Evolutionary conservation across 1,140 invertebrate genomes (phyloP).

Genomic region (Lasioglossum albipes): DNA sequence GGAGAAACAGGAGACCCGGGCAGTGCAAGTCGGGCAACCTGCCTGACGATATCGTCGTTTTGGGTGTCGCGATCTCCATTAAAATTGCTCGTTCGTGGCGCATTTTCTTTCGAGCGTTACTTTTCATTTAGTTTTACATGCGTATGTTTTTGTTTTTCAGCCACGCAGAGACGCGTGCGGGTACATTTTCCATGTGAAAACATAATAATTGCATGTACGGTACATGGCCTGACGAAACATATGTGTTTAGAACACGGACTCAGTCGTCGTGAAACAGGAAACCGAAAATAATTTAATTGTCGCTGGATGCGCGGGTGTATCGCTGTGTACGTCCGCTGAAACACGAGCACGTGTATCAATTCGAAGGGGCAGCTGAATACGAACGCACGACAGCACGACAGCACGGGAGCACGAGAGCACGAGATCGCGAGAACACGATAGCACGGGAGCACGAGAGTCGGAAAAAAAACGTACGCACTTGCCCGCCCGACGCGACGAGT

Average conservation of each 20-base stretch:
- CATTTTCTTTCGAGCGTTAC: conserved; percentile 8
- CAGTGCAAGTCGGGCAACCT: conserved; percentile 79
- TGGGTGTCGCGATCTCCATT: conserved; percentile 32
- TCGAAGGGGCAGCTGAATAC: conserved; percentile 14
- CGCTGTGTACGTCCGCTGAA: conserved; percentile 11
- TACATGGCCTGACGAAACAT: background rate
- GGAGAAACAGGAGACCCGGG: conserved; percentile 77
- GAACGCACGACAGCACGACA: conserved; percentile 34
- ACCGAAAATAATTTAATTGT: too few relatives aligned
- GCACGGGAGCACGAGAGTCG: conserved; percentile 27
- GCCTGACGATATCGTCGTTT: conserved; percentile 74
- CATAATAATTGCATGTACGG: background rate
- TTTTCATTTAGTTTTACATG: background rate
- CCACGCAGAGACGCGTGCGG: background rate
- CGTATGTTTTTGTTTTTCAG: conserved; percentile 4
- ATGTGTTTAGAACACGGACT: background rate
- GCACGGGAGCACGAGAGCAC: too few relatives aligned
- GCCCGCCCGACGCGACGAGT: conserved; percentile 33
- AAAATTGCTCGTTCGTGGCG: background rate
- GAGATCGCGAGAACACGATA: conserved; percentile 37
- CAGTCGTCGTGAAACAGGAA: background rate
- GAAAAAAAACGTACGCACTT: conserved; percentile 57
- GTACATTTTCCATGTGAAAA: background rate
- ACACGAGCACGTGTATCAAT: conserved; percentile 44
- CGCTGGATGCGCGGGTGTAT: background rate